Evolutionary conservation across 2,113 vertebrate species (phyloP).

Genomic region (Chaetura pelagica): DNA sequence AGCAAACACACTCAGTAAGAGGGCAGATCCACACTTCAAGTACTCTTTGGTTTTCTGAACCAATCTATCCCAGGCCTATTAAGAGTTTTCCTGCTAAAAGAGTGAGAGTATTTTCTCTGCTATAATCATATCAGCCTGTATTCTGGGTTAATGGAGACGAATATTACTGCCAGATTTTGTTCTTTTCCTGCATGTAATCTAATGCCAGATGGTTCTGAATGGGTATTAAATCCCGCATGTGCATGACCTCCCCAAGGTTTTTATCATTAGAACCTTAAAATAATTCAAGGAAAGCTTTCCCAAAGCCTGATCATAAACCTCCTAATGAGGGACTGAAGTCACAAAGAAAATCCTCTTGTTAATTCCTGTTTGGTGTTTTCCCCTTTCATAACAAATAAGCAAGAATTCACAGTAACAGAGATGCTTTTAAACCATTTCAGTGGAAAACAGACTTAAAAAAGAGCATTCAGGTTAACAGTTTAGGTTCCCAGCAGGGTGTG

Average conservation of each 20-base stretch:
- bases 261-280: constrained; percentile 69
- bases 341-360: constrained; percentile 47
- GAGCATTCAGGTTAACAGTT: constrained; percentile 35
- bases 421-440: constrained; percentile 31
- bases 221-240: constrained; percentile 54
- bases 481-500: background rate
- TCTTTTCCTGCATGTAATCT: constrained; percentile 61
- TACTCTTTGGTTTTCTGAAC: constrained; percentile 32
- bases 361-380: constrained; percentile 25
- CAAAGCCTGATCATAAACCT: constrained; percentile 47
- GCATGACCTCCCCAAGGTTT: constrained; percentile 61
- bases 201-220: constrained; percentile 66
- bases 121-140: constrained; percentile 59
- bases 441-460: constrained; percentile 33
- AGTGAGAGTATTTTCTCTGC: constrained; percentile 43
- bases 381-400: constrained; percentile 12
- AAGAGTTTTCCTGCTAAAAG: constrained; percentile 39
- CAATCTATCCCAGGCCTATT: constrained; percentile 38
- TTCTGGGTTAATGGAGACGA: constrained; percentile 66
- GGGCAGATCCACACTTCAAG: background rate
- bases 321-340: constrained; percentile 56
- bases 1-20: background rate
- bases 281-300: constrained; percentile 60
- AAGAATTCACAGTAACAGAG: constrained; percentile 21
- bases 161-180: constrained; percentile 68